These are phyloP conservation scores for Coreius guichenoti DNA, from an alignment of 2,797 vertebrate genomes.

Conservation along the genomic window DNA sequence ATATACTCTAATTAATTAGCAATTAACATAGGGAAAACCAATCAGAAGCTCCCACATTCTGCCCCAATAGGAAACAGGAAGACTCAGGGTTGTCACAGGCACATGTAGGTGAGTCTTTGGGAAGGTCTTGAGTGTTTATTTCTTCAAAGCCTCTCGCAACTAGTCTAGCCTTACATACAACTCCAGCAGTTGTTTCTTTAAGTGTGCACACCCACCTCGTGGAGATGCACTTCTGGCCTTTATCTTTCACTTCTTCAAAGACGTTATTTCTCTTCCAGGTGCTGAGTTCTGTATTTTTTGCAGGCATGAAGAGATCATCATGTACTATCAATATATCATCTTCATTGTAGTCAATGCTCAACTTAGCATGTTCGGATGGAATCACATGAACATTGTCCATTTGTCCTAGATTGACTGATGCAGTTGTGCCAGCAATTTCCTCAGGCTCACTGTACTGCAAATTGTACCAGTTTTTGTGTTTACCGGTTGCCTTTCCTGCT, in stretches of 20 bases:
- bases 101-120: no score
- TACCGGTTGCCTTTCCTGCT: constrained; percentile 54
- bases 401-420: not conserved
- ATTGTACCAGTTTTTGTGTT: constrained; percentile 55
- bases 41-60: no score
- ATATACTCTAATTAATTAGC: no score
- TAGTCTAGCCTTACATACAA: constrained; percentile 20
- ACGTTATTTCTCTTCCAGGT: constrained; percentile 43
- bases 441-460: constrained; percentile 41
- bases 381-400: constrained; percentile 40
- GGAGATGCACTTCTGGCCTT: constrained; percentile 49
- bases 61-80: no score
- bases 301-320: not conserved
- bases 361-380: not conserved
- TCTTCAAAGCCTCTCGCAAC: constrained; percentile 59
- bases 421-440: constrained; percentile 14
- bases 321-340: not conserved
- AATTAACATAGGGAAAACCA: no score
- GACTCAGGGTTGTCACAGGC: no score
- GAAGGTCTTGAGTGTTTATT: constrained; percentile 36
- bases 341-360: not conserved
- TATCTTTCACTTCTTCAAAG: constrained; percentile 46
- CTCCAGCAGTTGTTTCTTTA: constrained; percentile 37
- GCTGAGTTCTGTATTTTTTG: constrained; percentile 33
- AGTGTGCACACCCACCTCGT: constrained; percentile 52